Conservation (phyloP, 2,113 vertebrate species). For the Percina caprodes region DNA sequence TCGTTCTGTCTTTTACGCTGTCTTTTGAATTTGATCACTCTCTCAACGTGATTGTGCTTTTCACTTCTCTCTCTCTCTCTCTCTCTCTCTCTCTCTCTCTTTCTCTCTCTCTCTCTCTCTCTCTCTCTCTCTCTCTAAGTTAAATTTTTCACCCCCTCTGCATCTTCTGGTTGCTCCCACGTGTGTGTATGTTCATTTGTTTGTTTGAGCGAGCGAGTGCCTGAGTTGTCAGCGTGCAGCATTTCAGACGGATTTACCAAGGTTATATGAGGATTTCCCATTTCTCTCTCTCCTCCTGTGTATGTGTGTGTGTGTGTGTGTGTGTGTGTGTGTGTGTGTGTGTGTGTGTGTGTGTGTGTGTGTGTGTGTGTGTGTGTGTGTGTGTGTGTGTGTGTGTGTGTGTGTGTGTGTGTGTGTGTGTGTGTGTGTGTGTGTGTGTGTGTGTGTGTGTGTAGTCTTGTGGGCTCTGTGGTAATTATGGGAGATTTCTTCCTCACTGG, state of each 20-base stretch:
- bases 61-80: neutral
- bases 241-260: conserved; percentile 63
- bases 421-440: conserved; percentile 33
- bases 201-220: conserved; percentile 2
- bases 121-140: too few species aligned
- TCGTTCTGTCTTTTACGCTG: neutral
- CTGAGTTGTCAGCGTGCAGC: conserved; percentile 47
- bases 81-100: neutral
- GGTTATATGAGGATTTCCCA: conserved; percentile 66
- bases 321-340: conserved; percentile 19
- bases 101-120: neutral
- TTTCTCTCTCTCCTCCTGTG: neutral
- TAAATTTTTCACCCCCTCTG: conserved; percentile 21
- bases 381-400: conserved; percentile 33
- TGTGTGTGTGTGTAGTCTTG: conserved; percentile 54
- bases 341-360: conserved; percentile 8
- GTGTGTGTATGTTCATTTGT: conserved; percentile 10
- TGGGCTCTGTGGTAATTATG: conserved; percentile 66
- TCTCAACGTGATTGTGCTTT: neutral
- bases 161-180: conserved; percentile 32
- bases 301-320: conserved; percentile 13
- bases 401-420: conserved; percentile 11
- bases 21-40: neutral
- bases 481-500: conserved; percentile 66
- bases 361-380: conserved; percentile 15